A percentile compares a stretch with the other conserved stretches of the same genome.
Conservation (phyloP, 30 jellyfish, hydroid and myxozoan genomes). For the Hydractinia echinata region DNA sequence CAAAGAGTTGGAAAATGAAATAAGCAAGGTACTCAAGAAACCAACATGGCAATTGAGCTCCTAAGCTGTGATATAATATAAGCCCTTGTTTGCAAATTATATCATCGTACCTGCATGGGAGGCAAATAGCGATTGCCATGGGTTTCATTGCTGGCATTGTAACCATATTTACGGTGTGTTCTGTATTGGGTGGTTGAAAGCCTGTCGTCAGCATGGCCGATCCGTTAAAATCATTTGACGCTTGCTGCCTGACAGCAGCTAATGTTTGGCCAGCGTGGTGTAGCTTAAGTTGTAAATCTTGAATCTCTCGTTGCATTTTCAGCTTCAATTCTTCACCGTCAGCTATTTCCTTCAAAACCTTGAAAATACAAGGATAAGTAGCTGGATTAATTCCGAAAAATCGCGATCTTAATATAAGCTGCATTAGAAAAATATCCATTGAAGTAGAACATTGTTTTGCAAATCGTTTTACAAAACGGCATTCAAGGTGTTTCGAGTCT, state of each 20-base stretch:
- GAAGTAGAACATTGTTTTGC: too few species aligned
- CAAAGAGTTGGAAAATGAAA: too few species aligned
- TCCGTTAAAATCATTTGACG: slow-evolving; percentile 22
- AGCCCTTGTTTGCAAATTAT: neutral
- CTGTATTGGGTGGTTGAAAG: neutral
- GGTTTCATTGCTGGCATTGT: slow-evolving; percentile 5
- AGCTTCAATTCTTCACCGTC: slow-evolving; percentile 44
- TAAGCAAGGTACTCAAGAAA: too few species aligned
- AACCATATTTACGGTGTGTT: neutral
- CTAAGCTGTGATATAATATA: too few species aligned
- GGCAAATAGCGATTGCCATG: slow-evolving; percentile 33
- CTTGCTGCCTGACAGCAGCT: slow-evolving; percentile 48
- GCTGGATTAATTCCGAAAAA: neutral
- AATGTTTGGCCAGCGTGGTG: slow-evolving; percentile 75
- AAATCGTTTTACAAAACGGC: too few species aligned
- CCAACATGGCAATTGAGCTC: too few species aligned
- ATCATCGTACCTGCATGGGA: slow-evolving; percentile 1
- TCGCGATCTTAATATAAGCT: neutral
- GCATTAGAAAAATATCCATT: too few species aligned
- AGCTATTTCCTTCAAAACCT: slow-evolving; percentile 35
- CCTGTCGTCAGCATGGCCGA: neutral
- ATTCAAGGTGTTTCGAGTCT: too few species aligned
- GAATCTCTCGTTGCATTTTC: slow-evolving; percentile 39
- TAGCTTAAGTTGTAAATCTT: slow-evolving; percentile 62
- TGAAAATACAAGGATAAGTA: neutral